phyloP scores from a whole-genome alignment of 2,888 invertebrate genomes.

The Hydraecia micacea region DNA sequence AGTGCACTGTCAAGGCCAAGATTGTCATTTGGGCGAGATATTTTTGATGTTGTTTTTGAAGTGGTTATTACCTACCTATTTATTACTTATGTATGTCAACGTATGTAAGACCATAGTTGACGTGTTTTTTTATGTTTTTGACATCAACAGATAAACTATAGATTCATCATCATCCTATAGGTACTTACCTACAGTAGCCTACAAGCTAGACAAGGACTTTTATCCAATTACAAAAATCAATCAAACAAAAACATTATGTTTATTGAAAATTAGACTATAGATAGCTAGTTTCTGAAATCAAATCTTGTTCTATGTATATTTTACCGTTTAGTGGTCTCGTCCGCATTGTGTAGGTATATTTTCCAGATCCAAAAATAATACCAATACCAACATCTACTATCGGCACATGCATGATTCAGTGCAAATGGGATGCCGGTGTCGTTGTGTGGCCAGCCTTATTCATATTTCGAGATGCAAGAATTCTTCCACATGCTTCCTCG shows the following conservation, averaged over 20 bases:
- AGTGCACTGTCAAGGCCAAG: constrained; percentile 28
- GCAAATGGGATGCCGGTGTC: constrained; percentile 26
- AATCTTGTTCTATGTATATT: constrained; percentile 24
- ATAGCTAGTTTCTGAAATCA: background rate
- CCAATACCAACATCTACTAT: constrained; percentile 4
- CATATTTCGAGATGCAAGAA: constrained; percentile 59
- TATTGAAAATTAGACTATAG: background rate
- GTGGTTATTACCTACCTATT: background rate
- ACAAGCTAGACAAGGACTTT: background rate
- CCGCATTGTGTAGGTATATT: constrained; percentile 16
- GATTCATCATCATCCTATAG: background rate
- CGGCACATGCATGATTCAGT: constrained; percentile 53
- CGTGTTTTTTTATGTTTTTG: background rate
- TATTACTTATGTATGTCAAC: background rate
- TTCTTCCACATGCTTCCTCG: constrained; percentile 47
- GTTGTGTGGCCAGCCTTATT: constrained; percentile 40
- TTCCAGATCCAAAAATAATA: constrained; percentile 26
- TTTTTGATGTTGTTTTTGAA: background rate
- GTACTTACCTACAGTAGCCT: background rate
- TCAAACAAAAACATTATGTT: background rate
- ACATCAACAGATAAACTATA: background rate
- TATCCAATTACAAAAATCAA: background rate
- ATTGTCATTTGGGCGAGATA: constrained; percentile 9
- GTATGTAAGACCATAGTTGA: background rate
- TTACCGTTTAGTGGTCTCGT: background rate